A percentile compares a stretch with the other conserved stretches of the same genome.
phyloP scores from a whole-genome alignment of 2,797 vertebrate genomes.

The Tragopan temminckii region DNA sequence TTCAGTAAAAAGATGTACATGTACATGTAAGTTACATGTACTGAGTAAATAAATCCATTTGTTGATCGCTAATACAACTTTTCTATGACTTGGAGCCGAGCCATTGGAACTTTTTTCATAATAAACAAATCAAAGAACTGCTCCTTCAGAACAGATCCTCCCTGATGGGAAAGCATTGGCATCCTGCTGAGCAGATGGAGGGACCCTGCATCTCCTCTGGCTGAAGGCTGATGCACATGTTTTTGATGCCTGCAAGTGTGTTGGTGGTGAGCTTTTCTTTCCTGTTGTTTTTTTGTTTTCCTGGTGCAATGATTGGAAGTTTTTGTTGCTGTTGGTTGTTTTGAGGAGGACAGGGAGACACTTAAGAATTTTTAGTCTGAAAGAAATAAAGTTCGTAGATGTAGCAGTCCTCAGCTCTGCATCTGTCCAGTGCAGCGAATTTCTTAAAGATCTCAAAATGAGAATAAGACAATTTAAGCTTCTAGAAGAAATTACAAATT shows the following conservation, averaged over 20 bases:
- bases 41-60: background rate
- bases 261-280: background rate
- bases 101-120: background rate
- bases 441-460: background rate
- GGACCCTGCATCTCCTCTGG: background rate
- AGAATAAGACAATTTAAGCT: background rate
- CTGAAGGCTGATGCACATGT: background rate
- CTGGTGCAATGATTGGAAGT: background rate
- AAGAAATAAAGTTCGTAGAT: background rate
- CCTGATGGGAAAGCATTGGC: background rate
- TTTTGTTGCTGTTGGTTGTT: background rate
- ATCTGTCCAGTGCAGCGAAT: background rate
- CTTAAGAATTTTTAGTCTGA: background rate
- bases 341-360: background rate
- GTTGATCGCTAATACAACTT: background rate
- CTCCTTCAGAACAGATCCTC: background rate
- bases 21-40: background rate
- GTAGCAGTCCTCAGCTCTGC: background rate
- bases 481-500: background rate
- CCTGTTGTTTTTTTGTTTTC: background rate
- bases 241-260: background rate
- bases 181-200: background rate
- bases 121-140: background rate
- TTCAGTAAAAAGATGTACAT: background rate
- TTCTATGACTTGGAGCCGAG: background rate